Conservation (phyloP, 2,888 invertebrate genomes). For the Eupithecia insigniata region DNA sequence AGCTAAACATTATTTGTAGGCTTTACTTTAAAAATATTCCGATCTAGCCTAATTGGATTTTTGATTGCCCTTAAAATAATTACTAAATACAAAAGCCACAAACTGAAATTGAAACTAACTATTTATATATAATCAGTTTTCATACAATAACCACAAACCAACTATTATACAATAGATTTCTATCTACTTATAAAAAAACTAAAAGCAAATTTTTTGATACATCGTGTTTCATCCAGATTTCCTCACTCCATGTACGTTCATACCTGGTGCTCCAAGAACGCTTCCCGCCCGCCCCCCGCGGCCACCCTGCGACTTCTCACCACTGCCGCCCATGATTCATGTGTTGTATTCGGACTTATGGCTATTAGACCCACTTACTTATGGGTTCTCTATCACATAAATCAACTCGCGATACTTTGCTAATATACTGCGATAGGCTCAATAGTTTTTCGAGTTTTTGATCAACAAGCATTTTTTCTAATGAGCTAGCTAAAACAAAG, state of each 20-base stretch:
- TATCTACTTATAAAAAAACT: neutral
- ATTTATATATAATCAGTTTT: neutral
- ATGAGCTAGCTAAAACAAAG: too few species aligned
- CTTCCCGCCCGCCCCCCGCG: conserved; percentile 19
- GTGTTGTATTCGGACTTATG: conserved; percentile 36
- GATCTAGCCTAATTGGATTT: conserved; percentile 7
- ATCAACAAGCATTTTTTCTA: neutral
- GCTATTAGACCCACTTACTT: conserved; percentile 27
- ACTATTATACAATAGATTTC: neutral
- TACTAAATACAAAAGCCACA: neutral
- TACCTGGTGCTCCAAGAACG: conserved; percentile 19
- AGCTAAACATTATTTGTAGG: conserved; percentile 9
- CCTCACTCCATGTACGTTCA: conserved; percentile 1
- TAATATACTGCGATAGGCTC: neutral
- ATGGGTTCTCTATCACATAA: neutral
- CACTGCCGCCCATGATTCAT: conserved; percentile 35
- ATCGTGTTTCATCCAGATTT: neutral
- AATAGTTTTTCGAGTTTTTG: neutral
- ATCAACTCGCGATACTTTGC: neutral
- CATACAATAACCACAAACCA: neutral
- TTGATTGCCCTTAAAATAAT: neutral
- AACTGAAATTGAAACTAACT: conserved; percentile 4
- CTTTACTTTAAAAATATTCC: neutral
- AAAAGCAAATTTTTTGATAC: neutral
- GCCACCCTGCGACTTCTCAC: conserved; percentile 5